Evolutionary conservation across 2,888 invertebrate genomes (phyloP), one percentile per base, ranked within the genome.

Genomic region (Nymphalis polychloros): DNA sequence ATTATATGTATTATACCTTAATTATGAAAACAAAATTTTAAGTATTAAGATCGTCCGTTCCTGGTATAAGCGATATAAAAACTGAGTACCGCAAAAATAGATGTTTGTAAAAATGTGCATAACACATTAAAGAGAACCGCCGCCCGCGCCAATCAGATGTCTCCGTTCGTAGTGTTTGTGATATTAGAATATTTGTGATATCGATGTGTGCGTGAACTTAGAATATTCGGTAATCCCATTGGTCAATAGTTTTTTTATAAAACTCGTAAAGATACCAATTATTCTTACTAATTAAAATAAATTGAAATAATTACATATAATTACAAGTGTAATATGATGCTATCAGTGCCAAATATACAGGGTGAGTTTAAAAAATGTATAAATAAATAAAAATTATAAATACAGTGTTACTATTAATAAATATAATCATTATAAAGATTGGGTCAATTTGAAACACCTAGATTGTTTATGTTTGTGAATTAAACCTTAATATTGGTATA

Each of bases 41-140:
- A 72, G 72, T 83, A 88, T 81, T 87, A 92, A 90, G 62, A 82
- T 50, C n/a, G 0, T 17, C 70, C 64, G 50, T 16, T n/a, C 79
- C 47, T 60, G 41, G 72, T 80, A 78, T 27, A 67, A 68, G 82
- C 81, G 86, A 81, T 60, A 88, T 88, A 92, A 92, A 92, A 92
- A 91, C 86, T 87, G 78, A 78, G 78, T 79, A 83, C 80, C 78
- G 79, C 89, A 90, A 92, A 92, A 92, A 92, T 90, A 92, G 92
- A 89, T 80, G 80, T 83, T 77, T 83, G 88, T 57, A 90, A 90
- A 90, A 90, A 90, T 89, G 85, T 83, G 83, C 83, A 85, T 85
- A 85, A 80, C 80, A 80, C 83, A 81, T 82, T 84, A 80, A 80
- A 82, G 81, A 79, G 76, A 77, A 73, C 77, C 57, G 57, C 41